phyloP scores from a whole-genome alignment of 2,113 vertebrate genomes.

The Neodontobutis hainanensis region DNA sequence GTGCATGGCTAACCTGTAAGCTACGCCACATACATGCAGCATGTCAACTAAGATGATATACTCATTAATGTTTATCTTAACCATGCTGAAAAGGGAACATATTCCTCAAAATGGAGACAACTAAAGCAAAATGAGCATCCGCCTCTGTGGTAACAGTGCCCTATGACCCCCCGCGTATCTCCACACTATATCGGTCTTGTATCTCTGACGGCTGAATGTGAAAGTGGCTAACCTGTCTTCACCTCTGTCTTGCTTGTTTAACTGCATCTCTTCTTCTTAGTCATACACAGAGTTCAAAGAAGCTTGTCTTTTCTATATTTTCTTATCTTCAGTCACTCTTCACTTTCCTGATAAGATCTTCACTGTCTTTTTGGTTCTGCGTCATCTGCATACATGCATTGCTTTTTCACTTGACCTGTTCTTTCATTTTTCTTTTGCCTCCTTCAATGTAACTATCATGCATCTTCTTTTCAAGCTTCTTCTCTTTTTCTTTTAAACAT shows the following conservation, averaged over 20 bases:
- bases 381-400: slow-evolving; percentile 36
- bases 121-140: slow-evolving; percentile 47
- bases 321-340: slow-evolving; percentile 47
- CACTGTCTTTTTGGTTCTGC: slow-evolving; percentile 19
- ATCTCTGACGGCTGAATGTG: slow-evolving; percentile 57
- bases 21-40: no score
- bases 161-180: slow-evolving; percentile 44
- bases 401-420: neutral
- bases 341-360: slow-evolving; percentile 44
- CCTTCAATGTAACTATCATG: neutral
- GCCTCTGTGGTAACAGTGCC: slow-evolving; percentile 24
- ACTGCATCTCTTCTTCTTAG: slow-evolving; percentile 25
- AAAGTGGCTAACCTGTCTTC: slow-evolving; percentile 56
- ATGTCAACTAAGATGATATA: no score
- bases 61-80: neutral
- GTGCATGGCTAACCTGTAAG: neutral
- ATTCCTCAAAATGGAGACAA: slow-evolving; percentile 25
- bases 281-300: slow-evolving; percentile 47
- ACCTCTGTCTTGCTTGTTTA: slow-evolving; percentile 48
- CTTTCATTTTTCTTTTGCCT: slow-evolving; percentile 6
- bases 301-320: slow-evolving; percentile 43
- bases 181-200: slow-evolving; percentile 51
- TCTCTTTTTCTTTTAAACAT: neutral
- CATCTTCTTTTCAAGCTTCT: neutral
- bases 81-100: slow-evolving; percentile 7